Evolutionary conservation across 2,888 invertebrate species (phyloP), one percentile per base, ranked within the genome.

Genomic region (Watsonalla binaria): DNA sequence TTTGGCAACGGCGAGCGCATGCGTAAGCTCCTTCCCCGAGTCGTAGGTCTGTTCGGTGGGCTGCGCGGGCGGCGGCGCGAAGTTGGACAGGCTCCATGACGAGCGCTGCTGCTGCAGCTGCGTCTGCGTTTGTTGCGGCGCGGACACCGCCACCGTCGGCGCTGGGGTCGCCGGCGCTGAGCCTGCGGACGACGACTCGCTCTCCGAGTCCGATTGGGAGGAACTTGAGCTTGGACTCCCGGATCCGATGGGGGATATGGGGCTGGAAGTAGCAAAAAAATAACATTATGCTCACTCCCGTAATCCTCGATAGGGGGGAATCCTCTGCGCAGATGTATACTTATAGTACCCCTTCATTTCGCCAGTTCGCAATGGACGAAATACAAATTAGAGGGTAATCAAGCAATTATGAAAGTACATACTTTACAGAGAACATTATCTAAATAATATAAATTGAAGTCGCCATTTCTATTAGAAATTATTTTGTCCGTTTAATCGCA

Each of bases 141-240:
- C 59, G 59, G 78, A 70, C 13, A 76, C 66, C 5, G 82, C 72
- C 61, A 78, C 90, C 52, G 92, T 93, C 0, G 93, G 90, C 11
- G 92, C 92, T 0, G 94, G 92, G 59, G 93, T 92, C 6, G 93
- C 34, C 9, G 49, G 33, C 9, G 92, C 60, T 0, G 94, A 93
- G 69, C 93, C 94, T 45, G 93, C 93, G 0, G 93, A 93, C 2
- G 94, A 93, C 6, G 92, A 90, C 67, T 92, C 87, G 70, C 72
- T 68, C 47, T 79, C 80, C 0, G 80, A 78, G 58, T 80, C 79
- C 7, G 80, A 79, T 1, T 70, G 79, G 11, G 80, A 80, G 2
- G 80, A 80, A 58, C 93, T 90, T 64, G 93, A 74, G 74, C 92
- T 82, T 42, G 86, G 84, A 62, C 87, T 82, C 62, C 84, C 77